Evolutionary conservation across 2,888 invertebrate species (phyloP).

Genomic region (Ypsolopha scabrella): DNA sequence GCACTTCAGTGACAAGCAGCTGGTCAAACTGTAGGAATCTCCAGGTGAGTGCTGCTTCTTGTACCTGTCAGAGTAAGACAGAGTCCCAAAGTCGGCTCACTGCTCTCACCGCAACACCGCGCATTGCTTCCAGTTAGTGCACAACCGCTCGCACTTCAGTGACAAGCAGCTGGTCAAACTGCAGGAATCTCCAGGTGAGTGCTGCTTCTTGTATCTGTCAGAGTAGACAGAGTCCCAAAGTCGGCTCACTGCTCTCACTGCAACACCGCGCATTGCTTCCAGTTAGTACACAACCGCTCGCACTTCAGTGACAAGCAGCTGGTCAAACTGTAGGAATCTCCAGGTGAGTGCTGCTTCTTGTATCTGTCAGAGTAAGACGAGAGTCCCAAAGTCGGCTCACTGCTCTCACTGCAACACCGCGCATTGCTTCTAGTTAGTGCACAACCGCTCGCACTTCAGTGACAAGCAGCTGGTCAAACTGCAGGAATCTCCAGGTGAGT

Average conservation of each 20-base stretch:
- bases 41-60: conserved; percentile 73
- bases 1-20: conserved; percentile 97
- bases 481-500: conserved; percentile 92
- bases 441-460: conserved; percentile 95
- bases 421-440: conserved; percentile 91
- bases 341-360: conserved; percentile 69
- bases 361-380: conserved; percentile 93
- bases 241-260: conserved; percentile 95
- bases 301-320: conserved; percentile 98
- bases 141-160: conserved; percentile 95
- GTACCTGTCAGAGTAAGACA: conserved; percentile 93
- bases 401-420: conserved; percentile 95
- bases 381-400: conserved; percentile 94
- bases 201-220: too few relatives aligned
- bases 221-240: conserved; percentile 94
- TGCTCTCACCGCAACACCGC: conserved; percentile 95
- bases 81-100: conserved; percentile 94
- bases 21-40: conserved; percentile 97
- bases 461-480: conserved; percentile 98
- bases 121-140: conserved; percentile 91
- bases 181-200: conserved; percentile 92
- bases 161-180: conserved; percentile 98
- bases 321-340: conserved; percentile 97
- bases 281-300: conserved; percentile 94
- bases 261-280: conserved; percentile 93